These are phyloP conservation scores for Myotis lucifugus DNA, from an alignment of 2,113 vertebrate species.

Conservation along the genomic window DNA sequence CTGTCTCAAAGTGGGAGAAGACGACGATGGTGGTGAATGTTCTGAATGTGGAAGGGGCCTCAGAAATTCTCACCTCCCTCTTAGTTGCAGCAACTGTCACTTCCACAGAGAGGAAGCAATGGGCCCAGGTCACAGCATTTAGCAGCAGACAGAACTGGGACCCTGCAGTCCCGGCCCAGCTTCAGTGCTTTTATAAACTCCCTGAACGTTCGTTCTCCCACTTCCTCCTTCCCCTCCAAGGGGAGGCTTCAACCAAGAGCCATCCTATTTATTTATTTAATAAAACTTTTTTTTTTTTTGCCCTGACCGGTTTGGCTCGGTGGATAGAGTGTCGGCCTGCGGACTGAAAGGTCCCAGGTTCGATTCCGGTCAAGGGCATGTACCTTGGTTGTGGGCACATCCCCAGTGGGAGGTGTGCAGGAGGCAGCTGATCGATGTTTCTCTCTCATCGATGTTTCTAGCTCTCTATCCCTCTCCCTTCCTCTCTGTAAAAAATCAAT, in stretches of 20 bases:
- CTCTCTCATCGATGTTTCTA: too few species aligned
- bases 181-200: background rate
- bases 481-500: too few species aligned
- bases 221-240: background rate
- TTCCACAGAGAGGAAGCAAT: background rate
- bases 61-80: slow-evolving; percentile 34
- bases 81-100: background rate
- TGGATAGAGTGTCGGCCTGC: too few species aligned
- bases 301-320: too few species aligned
- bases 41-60: background rate
- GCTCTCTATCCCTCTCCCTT: too few species aligned
- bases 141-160: background rate
- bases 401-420: too few species aligned
- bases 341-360: too few species aligned
- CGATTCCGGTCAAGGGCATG: too few species aligned
- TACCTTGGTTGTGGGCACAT: too few species aligned
- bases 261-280: too few species aligned
- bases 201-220: background rate
- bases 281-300: too few species aligned
- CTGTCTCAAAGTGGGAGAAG: background rate
- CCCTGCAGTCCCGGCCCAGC: background rate
- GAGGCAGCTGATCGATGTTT: too few species aligned
- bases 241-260: background rate
- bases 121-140: background rate
- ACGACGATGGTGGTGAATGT: background rate